Evolutionary conservation across 2,797 vertebrate genomes (phyloP), one percentile per base, ranked within the genome.

Genomic region (Ibycter americanus): DNA sequence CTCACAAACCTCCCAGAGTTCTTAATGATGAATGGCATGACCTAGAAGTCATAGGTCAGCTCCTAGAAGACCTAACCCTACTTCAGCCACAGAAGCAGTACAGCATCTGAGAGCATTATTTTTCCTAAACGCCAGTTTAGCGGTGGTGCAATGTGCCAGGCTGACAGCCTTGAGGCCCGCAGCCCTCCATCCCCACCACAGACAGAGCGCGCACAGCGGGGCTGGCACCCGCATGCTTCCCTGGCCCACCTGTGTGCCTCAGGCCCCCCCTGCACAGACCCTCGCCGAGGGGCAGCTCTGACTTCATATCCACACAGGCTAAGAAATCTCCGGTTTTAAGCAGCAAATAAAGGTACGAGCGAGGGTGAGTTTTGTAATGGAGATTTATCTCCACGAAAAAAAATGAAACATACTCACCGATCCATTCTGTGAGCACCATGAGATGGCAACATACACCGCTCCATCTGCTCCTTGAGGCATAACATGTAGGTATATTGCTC

Each of bases 351-450:
- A 66, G 4, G 17, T n/a, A 44, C 16, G 19, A 31, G 44, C 4
- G 12, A n/a, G 36, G n/a, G 47, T 3, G 11, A 67, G 34, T 15
- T 89, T 29, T 62, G 65, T 31, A 73, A 80, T 2, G 17, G 32
- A 38, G 63, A 66, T 59, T 67, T 36, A 40, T 19, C 22, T 27
- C 54, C 1, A 2, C 44, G 4, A 5, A 26, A 59, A n/a, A 40
- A 36, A 25, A 9, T 2, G 5, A 25, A 63, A 76, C 0, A 1
- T 9, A 1, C 29, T 54, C 22, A 17, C 38, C 2, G 0, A 27
- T 38, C n/a, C 15, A 4, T 63, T 86, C 52, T 62, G 38, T 15
- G 44, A 62, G 56, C 9, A 11, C 42, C 36, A 8, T 27, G 51
- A 72, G 46, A 34, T 3, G n/a, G 51, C 59, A 80, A 47, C 25